Evolutionary conservation across 2,888 invertebrate genomes (phyloP), one percentile per base, ranked within the genome.

Genomic region (Rhorus exstirpatorius): DNA sequence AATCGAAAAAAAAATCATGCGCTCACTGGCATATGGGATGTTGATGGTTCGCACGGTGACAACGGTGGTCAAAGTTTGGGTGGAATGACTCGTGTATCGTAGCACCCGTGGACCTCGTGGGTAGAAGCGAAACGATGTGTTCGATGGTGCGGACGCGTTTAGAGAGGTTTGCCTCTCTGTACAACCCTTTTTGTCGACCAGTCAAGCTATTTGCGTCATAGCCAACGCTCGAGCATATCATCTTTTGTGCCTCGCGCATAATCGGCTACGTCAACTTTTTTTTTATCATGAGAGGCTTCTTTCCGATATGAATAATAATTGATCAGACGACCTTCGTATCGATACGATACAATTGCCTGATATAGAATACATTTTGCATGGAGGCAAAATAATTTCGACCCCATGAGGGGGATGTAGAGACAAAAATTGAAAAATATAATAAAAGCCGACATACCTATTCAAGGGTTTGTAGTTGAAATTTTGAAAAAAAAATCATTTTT

Each of bases 221-320:
- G 63, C 14, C 35, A n/a, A 65, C 58, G 41, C 14, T n/a, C 19
- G 12, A 26, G 14, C 19, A 38, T 19, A 10, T 38, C n/a, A n/a
- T 70, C n/a, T 44, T 51, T 70, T 71, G 53, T 46, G 2, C 60
- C 26, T 38, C n/a, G 38, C 19, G 44, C 17, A 26, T 58, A 24
- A 3, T 55, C 65, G 53, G 26, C 49, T 26, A 38, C 51, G 35
- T 21, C 1, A 49, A 44, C 12, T 68, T 10, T 67, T 49, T 60
- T 61, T 67, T 67, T 61, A 60, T 24, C 35, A 19, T 35, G 44
- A 17, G 44, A 35, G 38, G n/a, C 49, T 79, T 53, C 67, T 24
- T 53, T 53, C 51, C 53, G 79, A 38, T 65, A 74, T 68, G 44
- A 68, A 79, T 68, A 68, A 79, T 79, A n/a, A n/a, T n/a, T 74